A percentile compares a stretch with the other conserved stretches of the same genome.
Conservation (phyloP, 2,888 invertebrate genomes). For the Sympetrum striolatum region DNA sequence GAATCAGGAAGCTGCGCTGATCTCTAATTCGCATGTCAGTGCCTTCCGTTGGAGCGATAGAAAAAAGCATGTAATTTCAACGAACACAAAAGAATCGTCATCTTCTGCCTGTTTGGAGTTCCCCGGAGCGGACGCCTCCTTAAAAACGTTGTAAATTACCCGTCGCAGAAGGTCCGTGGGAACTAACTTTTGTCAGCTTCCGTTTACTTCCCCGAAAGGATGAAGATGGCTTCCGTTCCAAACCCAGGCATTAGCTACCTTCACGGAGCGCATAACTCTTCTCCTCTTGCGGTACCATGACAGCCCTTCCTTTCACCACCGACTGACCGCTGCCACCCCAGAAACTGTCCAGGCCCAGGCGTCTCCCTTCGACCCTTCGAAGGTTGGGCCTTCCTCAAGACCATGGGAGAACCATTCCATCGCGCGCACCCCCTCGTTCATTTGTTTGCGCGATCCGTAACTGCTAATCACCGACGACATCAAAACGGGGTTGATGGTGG, state of each 20-base stretch:
- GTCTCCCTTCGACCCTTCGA: neutral
- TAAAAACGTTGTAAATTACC: neutral
- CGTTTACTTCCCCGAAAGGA: neutral
- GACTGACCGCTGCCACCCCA: neutral
- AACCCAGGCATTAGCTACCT: slow-evolving; percentile 17
- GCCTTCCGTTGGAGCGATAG: too few species aligned
- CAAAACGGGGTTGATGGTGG: neutral
- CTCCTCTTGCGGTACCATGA: neutral
- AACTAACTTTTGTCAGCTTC: neutral
- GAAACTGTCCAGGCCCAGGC: neutral
- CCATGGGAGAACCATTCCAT: neutral
- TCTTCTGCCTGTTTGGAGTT: too few species aligned
- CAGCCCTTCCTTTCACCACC: neutral
- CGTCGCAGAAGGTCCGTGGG: neutral
- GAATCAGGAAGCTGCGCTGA: too few species aligned
- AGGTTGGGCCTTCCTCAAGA: neutral
- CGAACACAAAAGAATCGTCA: too few species aligned
- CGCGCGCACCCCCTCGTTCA: neutral
- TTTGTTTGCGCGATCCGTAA: slow-evolving; percentile 10
- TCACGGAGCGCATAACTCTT: neutral
- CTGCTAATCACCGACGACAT: slow-evolving; percentile 26
- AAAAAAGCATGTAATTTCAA: too few species aligned
- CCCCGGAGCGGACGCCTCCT: neutral
- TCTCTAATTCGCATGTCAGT: too few species aligned
- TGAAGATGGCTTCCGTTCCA: neutral